Evolutionary conservation across 1,140 invertebrate genomes (phyloP).

Genomic region (Eupristina koningsbergeri): DNA sequence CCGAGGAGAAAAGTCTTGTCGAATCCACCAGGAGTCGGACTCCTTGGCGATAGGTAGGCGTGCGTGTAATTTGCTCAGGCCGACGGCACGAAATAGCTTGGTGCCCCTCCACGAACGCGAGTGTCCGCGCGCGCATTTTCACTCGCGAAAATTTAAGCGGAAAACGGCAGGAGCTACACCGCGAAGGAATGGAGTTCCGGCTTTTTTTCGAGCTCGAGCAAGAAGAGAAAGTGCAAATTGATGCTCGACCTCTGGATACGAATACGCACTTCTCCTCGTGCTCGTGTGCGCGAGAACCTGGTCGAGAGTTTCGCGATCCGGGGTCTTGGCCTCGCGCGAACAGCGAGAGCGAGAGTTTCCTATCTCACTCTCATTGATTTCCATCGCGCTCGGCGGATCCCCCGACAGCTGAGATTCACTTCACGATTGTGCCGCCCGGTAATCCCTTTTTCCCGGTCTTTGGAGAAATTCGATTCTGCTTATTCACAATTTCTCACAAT

Average conservation of each 20-base stretch:
- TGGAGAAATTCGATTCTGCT: background rate
- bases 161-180: conserved; percentile 44
- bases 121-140: conserved; percentile 12
- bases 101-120: too few species aligned
- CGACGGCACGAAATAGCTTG: background rate
- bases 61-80: background rate
- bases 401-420: too few species aligned
- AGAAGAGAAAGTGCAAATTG: conserved; percentile 53
- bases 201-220: conserved; percentile 4
- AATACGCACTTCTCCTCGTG: background rate
- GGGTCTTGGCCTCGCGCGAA: conserved; percentile 3
- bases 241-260: conserved; percentile 27
- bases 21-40: background rate
- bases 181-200: background rate
- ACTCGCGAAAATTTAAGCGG: conserved; percentile 22
- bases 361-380: too few species aligned
- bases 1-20: background rate
- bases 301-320: background rate
- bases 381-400: too few species aligned
- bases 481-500: background rate
- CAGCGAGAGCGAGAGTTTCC: conserved; percentile 28
- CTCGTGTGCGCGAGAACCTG: background rate
- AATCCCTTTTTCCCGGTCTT: background rate
- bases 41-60: background rate
- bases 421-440: too few species aligned